Evolutionary conservation across 1,140 invertebrate genomes (phyloP).

Genomic region (Phenacoccus solenopsis): DNA sequence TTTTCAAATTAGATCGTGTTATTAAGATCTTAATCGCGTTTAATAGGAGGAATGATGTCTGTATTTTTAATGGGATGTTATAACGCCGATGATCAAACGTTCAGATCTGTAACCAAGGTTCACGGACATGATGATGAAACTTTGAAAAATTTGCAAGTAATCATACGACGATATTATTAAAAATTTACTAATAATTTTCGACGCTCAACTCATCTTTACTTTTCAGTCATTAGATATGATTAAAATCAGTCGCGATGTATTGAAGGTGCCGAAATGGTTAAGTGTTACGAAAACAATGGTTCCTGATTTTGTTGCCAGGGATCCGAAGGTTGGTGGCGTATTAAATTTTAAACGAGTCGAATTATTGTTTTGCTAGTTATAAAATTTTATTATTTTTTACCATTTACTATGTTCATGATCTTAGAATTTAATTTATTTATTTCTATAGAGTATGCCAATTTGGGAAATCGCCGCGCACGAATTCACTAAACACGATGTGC

Average conservation of each 20-base stretch:
- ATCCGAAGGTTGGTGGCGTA: constrained; percentile 49
- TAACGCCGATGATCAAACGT: constrained; percentile 49
- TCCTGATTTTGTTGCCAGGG: constrained; percentile 73
- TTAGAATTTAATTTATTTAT: too few relatives aligned
- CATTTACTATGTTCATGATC: background rate
- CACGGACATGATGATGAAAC: constrained; percentile 75
- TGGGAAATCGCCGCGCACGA: constrained; percentile 93
- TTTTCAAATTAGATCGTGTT: background rate
- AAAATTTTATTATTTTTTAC: background rate
- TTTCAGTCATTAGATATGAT: constrained; percentile 48
- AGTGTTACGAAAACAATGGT: constrained; percentile 65
- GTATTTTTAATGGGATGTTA: constrained; percentile 86
- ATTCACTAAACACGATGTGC: constrained; percentile 71
- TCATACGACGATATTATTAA: background rate
- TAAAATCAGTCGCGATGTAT: constrained; percentile 64
- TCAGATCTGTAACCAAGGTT: constrained; percentile 80
- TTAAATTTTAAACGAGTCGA: background rate
- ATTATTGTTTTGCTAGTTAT: constrained; percentile 15
- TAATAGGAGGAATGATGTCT: constrained; percentile 71
- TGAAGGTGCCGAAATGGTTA: constrained; percentile 65
- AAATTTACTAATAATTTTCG: background rate
- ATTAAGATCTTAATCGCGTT: too few relatives aligned
- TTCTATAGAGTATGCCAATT: constrained; percentile 43
- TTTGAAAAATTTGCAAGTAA: constrained; percentile 55
- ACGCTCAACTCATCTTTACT: background rate